Conservation (phyloP, 2,113 vertebrate genomes). For the Emydura subglobosa region DNA sequence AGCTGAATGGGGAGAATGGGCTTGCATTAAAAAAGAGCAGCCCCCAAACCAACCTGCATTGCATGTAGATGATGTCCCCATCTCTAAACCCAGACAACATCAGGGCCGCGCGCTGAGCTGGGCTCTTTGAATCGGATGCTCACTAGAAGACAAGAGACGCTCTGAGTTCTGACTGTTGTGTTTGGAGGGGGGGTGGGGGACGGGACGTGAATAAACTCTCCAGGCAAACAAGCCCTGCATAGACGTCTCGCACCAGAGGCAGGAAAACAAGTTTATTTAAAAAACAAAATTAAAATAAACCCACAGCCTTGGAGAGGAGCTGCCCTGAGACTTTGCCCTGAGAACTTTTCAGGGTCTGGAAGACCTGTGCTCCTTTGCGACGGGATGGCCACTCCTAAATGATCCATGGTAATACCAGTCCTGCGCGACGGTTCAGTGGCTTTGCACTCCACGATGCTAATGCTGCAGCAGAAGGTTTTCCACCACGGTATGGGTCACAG, state of each 20-base stretch:
- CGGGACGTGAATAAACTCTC: conserved; percentile 8
- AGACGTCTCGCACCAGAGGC: not conserved
- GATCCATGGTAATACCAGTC: not conserved
- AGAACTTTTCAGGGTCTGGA: conserved; percentile 23
- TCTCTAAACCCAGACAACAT: conserved; percentile 32
- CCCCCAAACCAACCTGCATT: not conserved
- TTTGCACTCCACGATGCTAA: not conserved
- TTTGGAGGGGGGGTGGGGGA: conserved; percentile 67
- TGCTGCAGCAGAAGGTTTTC: not conserved
- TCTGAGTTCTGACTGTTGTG: conserved; percentile 60
- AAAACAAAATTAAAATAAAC: conserved; percentile 40
- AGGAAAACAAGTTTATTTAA: conserved; percentile 58
- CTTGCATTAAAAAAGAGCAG: not conserved
- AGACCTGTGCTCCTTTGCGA: not conserved
- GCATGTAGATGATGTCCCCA: not conserved
- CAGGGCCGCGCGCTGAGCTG: not conserved
- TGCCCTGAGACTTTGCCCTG: not conserved
- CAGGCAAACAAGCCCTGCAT: conserved; percentile 62
- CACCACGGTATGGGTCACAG: not conserved
- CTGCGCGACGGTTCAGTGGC: not conserved
- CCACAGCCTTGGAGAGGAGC: not conserved
- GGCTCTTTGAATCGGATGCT: conserved; percentile 22
- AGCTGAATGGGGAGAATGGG: not conserved
- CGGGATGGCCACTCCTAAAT: not conserved
- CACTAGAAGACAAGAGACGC: conserved; percentile 61